Percentiles rank a stretch among this genome's conserved stretches.
Evolutionary conservation across 2,888 invertebrate species (phyloP).

Genomic region (Acrobasis suavella): DNA sequence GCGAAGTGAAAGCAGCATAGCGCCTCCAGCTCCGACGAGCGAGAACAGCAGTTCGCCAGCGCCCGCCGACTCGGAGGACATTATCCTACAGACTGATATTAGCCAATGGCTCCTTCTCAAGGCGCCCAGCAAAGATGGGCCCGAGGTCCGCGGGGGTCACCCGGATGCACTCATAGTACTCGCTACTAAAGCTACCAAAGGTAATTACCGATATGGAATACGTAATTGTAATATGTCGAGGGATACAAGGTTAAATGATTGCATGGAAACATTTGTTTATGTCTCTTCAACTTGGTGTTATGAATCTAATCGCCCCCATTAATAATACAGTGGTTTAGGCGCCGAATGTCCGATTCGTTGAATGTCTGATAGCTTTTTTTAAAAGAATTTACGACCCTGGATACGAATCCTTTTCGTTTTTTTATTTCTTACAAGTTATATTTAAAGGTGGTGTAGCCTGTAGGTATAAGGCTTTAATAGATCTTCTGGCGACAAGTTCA

Average conservation of each 20-base stretch:
- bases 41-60: constrained; percentile 39
- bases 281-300: constrained; percentile 19
- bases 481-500: too few species aligned
- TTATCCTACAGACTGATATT: constrained; percentile 91
- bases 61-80: constrained; percentile 72
- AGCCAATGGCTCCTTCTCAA: constrained; percentile 90
- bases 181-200: constrained; percentile 97
- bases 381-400: too few species aligned
- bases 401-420: too few species aligned
- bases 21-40: constrained; percentile 43
- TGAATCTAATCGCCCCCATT: constrained; percentile 4
- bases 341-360: too few species aligned
- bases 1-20: constrained; percentile 66
- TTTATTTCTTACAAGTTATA: too few species aligned
- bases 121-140: constrained; percentile 92
- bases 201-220: constrained; percentile 54
- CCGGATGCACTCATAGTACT: constrained; percentile 97
- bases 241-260: constrained; percentile 22
- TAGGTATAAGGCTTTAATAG: too few species aligned
- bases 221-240: constrained; percentile 2
- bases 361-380: too few species aligned
- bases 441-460: too few species aligned
- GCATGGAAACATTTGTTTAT: constrained; percentile 22
- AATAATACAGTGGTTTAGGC: too few species aligned
- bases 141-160: constrained; percentile 95